These are phyloP conservation scores for Epistrophe eligans DNA, from an alignment of 2,888 invertebrate species.

Conservation along the genomic window DNA sequence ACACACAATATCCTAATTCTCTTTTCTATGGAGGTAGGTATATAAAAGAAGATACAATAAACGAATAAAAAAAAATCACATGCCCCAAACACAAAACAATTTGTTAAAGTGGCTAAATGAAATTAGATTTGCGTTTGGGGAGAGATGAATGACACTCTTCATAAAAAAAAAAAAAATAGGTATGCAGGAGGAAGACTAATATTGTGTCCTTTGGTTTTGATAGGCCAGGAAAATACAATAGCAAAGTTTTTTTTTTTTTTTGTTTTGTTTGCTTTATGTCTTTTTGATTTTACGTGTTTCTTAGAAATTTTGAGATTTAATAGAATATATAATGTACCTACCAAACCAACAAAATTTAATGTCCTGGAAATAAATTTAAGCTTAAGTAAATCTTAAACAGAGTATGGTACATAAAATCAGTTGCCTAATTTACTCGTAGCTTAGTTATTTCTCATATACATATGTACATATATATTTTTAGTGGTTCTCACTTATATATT, in stretches of 20 bases:
- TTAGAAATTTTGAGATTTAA: background rate
- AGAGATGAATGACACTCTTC: conserved; percentile 48
- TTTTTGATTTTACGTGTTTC: background rate
- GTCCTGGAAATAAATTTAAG: background rate
- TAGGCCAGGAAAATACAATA: background rate
- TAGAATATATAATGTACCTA: background rate
- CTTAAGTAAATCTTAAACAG: background rate
- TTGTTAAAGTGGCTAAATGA: conserved; percentile 75
- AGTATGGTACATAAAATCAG: background rate
- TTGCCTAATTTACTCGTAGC: background rate
- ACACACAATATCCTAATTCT: conserved; percentile 3
- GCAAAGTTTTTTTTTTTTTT: background rate
- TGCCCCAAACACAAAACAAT: conserved; percentile 66
- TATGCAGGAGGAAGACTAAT: background rate
- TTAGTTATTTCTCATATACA: too few relatives aligned
- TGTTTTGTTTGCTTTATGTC: background rate
- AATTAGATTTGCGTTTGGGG: conserved; percentile 69
- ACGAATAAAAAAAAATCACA: conserved; percentile 26
- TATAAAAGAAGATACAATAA: background rate
- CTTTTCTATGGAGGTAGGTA: background rate
- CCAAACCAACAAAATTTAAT: background rate
- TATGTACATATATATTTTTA: too few relatives aligned
- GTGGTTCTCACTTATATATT: too few relatives aligned
- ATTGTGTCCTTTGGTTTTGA: background rate
- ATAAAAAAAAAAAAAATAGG: background rate